A percentile compares a stretch with the other conserved stretches of the same genome.
phyloP scores from a whole-genome alignment of 53 echinoderm and acorn worm species.

The Apostichopus leukothele region DNA sequence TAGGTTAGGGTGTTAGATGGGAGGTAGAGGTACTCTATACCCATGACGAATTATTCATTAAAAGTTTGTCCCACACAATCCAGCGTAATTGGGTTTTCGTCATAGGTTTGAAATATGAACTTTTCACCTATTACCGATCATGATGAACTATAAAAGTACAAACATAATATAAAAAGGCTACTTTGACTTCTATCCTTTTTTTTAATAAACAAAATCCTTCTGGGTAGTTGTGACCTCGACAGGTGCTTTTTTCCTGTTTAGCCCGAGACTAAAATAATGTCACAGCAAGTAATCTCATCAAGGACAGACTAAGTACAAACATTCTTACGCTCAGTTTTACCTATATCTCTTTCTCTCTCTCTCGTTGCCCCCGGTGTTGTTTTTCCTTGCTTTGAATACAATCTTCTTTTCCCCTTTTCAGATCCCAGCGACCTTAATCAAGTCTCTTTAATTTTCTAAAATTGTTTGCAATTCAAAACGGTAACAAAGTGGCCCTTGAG shows the following conservation, averaged over 20 bases:
- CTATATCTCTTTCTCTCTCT: background rate
- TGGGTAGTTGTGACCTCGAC: background rate
- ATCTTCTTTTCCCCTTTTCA: background rate
- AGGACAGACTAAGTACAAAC: background rate
- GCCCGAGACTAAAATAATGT: background rate
- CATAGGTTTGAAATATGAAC: too few relatives aligned
- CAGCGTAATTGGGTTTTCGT: too few relatives aligned
- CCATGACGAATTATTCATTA: too few relatives aligned
- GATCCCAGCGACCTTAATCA: slow-evolving; percentile 19
- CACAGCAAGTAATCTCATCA: background rate
- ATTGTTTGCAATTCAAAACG: slow-evolving; percentile 42
- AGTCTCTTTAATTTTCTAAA: slow-evolving; percentile 40
- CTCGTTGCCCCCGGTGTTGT: background rate
- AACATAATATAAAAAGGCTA: too few relatives aligned
- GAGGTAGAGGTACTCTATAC: too few relatives aligned
- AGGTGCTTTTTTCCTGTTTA: background rate
- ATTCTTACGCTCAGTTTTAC: background rate
- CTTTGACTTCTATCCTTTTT: too few relatives aligned
- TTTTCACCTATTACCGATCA: too few relatives aligned
- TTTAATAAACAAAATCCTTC: background rate
- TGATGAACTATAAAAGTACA: too few relatives aligned
- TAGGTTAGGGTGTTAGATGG: too few relatives aligned
- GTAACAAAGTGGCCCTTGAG: slow-evolving; percentile 38
- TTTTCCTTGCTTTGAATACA: background rate
- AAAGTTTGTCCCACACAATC: too few relatives aligned